phyloP scores from a whole-genome alignment of 2,113 vertebrate species.

The Xenopus laevis region DNA sequence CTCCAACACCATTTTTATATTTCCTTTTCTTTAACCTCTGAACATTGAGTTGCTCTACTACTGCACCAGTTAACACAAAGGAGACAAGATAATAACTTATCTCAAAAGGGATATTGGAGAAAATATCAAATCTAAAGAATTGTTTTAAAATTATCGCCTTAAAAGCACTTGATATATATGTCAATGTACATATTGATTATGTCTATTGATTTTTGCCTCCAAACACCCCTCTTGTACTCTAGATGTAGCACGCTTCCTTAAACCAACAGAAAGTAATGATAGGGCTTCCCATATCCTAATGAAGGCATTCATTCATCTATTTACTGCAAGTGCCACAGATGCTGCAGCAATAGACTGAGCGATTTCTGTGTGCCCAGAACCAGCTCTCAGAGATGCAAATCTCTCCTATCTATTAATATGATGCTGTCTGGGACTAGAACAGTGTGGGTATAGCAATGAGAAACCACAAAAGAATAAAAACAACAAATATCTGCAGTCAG shows the following conservation, averaged over 20 bases:
- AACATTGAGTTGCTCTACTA: no score
- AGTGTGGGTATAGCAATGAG: not conserved
- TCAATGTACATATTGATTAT: constrained; percentile 14
- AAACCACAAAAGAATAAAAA: not conserved
- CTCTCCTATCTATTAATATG: not conserved
- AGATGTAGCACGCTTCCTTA: constrained; percentile 7
- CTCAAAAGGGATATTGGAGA: no score
- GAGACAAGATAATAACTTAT: no score
- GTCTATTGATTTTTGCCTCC: constrained; percentile 19
- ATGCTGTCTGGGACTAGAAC: not conserved
- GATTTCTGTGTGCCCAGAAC: not conserved
- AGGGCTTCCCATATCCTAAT: constrained; percentile 6
- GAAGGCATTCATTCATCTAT: constrained; percentile 3
- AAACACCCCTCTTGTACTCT: constrained; percentile 3
- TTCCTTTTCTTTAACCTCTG: no score
- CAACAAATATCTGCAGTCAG: not conserved
- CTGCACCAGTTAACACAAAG: no score
- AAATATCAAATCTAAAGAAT: no score
- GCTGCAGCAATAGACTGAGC: not conserved
- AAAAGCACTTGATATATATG: not conserved
- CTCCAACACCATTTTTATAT: no score
- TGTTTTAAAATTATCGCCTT: not conserved
- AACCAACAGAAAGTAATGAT: not conserved
- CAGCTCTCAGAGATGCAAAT: not conserved
- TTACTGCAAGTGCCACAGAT: constrained; percentile 11